Percentiles rank a stretch among this genome's conserved stretches.
Conservation (phyloP, 2,888 invertebrate species). For the Allophyes oxyacanthae region DNA sequence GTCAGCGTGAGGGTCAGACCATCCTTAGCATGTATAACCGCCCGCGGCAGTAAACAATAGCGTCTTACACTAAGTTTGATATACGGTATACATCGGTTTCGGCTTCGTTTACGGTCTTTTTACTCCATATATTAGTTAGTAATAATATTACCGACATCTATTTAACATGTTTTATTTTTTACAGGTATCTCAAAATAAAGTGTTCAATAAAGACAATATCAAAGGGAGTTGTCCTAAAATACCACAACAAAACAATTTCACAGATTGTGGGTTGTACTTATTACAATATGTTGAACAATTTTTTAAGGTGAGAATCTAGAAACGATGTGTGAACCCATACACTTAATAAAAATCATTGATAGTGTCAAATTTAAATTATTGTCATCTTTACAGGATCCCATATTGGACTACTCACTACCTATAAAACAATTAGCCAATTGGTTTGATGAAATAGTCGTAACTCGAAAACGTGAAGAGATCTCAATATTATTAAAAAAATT, state of each 20-base stretch:
- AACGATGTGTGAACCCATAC: too few species aligned
- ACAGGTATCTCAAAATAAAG: constrained; percentile 89
- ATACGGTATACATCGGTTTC: too few species aligned
- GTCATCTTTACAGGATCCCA: constrained; percentile 91
- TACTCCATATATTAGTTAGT: too few species aligned
- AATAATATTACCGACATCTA: neutral
- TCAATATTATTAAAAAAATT: constrained; percentile 93
- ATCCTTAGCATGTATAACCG: too few species aligned
- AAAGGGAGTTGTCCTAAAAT: constrained; percentile 96
- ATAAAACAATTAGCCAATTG: constrained; percentile 95
- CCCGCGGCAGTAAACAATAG: too few species aligned
- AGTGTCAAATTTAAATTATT: too few species aligned
- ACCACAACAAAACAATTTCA: constrained; percentile 99
- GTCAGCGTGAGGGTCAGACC: too few species aligned
- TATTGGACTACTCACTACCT: constrained; percentile 94
- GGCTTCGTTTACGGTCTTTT: too few species aligned
- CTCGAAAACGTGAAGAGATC: constrained; percentile 96
- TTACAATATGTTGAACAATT: constrained; percentile 99
- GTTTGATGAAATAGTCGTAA: constrained; percentile 96
- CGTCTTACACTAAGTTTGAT: too few species aligned
- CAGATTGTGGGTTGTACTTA: constrained; percentile 98
- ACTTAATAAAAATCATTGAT: too few species aligned
- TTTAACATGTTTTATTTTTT: constrained; percentile 49
- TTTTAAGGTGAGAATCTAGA: constrained; percentile 91
- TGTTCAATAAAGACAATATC: constrained; percentile 95